Base-by-base conservation (phyloP, 2,888 invertebrate genomes). In the Drosophila antonietae region DNA sequence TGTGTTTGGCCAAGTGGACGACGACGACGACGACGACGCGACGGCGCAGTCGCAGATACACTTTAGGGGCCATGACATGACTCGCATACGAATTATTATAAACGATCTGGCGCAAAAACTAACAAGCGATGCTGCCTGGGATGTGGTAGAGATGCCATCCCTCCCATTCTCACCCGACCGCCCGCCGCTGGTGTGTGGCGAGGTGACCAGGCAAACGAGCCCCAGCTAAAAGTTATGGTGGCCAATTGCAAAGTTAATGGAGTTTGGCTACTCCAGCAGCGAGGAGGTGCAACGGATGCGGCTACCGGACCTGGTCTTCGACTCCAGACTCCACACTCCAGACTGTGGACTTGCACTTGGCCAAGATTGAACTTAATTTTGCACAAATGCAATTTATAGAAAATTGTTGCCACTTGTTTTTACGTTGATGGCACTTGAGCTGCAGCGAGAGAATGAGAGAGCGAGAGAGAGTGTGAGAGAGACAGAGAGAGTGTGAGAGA, bases 61-160 rank as follows among this genome's bases (percentile, higher is more conserved):
- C 85, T 90, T 90, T 88, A 89, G 85, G 90, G 89, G 89, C 87
- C 90, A 90, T 90, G 90, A 90, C 90, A 90, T 90, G 90, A 88
- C 90, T 90, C 90, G 90, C 90, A 90, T 90, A 89, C 86, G 90
- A 90, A 90, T 90, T 90, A 89, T 87, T 87, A 87, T 88, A 87
- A 87, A 87, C 88, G 88, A 87, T 87, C 87, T 86, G 82, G 86
- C 86, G 86, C 84, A 88, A 87, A 86, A 86, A 86, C 88, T 85
- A 86, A 86, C 86, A 83, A 81, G 84, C 79, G 77, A 71, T 75
- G 74, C 57, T 43, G 60, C 43, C 60, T 70, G 78, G 69, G 62
- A 69, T 78, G 74, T 72, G 80, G 51, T 53, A 35, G 53, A 64
- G 49, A n/a, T 33, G 28, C 47, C 62, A 7, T 2, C 47, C 41